phyloP scores from a whole-genome alignment of 1,140 invertebrate genomes.

The Acyrthosiphon pisum region DNA sequence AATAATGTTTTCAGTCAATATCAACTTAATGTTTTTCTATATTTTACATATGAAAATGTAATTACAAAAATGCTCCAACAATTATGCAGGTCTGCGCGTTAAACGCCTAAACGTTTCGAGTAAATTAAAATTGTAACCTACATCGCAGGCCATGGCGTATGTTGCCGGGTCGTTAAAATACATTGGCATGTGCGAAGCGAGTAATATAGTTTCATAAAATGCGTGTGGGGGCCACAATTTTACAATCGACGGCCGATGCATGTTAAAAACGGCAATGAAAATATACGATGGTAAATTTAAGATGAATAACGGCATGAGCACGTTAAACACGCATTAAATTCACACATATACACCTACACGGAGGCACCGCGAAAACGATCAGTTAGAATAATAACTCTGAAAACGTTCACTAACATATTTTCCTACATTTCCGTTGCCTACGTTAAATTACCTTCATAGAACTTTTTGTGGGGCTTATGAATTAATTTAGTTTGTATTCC shows the following conservation, averaged over 20 bases:
- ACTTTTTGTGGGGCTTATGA: background rate
- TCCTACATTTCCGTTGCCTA: background rate
- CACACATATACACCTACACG: background rate
- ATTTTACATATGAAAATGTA: background rate
- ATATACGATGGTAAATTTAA: conserved; percentile 13
- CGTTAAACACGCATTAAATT: background rate
- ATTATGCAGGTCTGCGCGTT: background rate
- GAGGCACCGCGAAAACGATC: background rate
- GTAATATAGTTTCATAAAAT: conserved; percentile 7
- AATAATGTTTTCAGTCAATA: background rate
- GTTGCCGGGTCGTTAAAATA: background rate
- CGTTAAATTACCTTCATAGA: background rate
- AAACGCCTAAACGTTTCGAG: background rate
- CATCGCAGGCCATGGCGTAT: background rate
- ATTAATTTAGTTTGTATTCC: background rate
- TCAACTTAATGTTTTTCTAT: background rate
- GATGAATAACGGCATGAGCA: background rate
- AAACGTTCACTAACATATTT: background rate
- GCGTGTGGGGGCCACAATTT: background rate
- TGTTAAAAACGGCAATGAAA: conserved; percentile 5
- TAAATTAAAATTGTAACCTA: conserved; percentile 28
- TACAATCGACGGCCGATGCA: conserved; percentile 1
- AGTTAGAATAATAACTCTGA: background rate
- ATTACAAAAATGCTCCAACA: background rate
- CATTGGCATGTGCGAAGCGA: background rate